Base-by-base conservation (phyloP, 2,888 invertebrate species). In the Acanthococcus lagerstroemiae region DNA sequence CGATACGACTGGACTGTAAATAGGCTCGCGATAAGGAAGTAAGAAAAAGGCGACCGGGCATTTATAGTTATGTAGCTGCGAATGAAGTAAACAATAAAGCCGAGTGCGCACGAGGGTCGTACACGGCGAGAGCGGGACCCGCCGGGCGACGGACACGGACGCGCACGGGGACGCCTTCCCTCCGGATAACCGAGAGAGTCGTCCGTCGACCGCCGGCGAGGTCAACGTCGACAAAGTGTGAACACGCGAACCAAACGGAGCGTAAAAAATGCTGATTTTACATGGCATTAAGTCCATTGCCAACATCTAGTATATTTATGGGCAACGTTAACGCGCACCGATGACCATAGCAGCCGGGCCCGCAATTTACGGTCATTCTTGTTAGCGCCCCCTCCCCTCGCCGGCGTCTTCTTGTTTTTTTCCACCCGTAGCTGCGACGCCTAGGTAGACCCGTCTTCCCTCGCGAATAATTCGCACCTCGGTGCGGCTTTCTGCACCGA, bases 191-290 rank as follows among this genome's bases (percentile, higher is more conserved):
- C 9, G 15, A 52, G 24, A 4, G 52, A 15, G 52, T 52, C 19
- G 22, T 52, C 37, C 12, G 37, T 3, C 37, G 12, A n/a, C 37
- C 12, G 37, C 15, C 12, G 52, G 9, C 17, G 61, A 26, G 61
- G 50, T 61, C 61, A 61, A 50, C 52, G 26, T 52, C 52, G 61
- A 22, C 37, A 61, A 57, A 52, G 61, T 61, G 61, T 61, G 61
- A 61, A 61, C 61, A 57, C 37, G n/a, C 37, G 2, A 24, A 61
- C 26, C 61, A 65, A 65, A 56, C 65, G 27, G 65, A 48, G 55
- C 46, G 65, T 65, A 55, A 65, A 65, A 65, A 65, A 65, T 65
- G 65, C 65, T 65, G 65, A 65, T 65, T 65, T 65, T 56, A 65
- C 65, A 65, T 65, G 46, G 55, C 65, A 65, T 65, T 65, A 65